Conservation (phyloP, 2,113 vertebrate genomes). For the Leuciscus idus region DNA sequence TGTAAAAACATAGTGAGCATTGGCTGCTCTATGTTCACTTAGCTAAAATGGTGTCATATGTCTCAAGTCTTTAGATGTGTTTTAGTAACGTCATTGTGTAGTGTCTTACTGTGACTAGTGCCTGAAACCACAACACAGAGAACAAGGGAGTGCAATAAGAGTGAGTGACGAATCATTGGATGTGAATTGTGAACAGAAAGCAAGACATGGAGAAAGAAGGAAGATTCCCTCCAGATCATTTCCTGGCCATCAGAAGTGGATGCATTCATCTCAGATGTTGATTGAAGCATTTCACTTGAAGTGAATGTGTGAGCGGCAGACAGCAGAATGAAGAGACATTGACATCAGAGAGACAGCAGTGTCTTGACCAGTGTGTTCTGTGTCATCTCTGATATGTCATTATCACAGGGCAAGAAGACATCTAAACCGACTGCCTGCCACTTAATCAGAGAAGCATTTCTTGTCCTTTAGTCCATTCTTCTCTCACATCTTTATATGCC, state of each 20-base stretch:
- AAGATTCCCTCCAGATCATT: background rate
- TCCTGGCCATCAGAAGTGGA: background rate
- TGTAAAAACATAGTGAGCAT: background rate
- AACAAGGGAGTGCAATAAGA: background rate
- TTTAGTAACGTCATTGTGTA: background rate
- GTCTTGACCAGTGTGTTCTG: slow-evolving; percentile 55
- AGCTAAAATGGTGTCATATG: background rate
- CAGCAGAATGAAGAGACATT: slow-evolving; percentile 64
- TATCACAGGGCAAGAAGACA: slow-evolving; percentile 6
- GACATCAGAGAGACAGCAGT: slow-evolving; percentile 68
- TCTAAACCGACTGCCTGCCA: background rate
- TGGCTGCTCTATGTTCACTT: background rate
- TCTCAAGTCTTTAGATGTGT: background rate
- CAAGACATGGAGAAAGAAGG: background rate
- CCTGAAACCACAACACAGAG: background rate
- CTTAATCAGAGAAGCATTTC: background rate
- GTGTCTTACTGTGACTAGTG: background rate
- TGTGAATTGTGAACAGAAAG: background rate
- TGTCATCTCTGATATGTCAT: slow-evolving; percentile 68
- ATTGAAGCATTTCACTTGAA: background rate
- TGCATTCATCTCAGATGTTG: background rate
- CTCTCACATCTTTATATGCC: slow-evolving; percentile 68
- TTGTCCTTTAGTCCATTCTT: slow-evolving; percentile 41
- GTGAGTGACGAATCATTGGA: background rate
- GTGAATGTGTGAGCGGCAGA: slow-evolving; percentile 36